Percentiles rank a stretch among this genome's conserved stretches.
These are phyloP conservation scores for Halictus ligatus DNA, from an alignment of 2,888 invertebrate genomes.

Conservation along the genomic window DNA sequence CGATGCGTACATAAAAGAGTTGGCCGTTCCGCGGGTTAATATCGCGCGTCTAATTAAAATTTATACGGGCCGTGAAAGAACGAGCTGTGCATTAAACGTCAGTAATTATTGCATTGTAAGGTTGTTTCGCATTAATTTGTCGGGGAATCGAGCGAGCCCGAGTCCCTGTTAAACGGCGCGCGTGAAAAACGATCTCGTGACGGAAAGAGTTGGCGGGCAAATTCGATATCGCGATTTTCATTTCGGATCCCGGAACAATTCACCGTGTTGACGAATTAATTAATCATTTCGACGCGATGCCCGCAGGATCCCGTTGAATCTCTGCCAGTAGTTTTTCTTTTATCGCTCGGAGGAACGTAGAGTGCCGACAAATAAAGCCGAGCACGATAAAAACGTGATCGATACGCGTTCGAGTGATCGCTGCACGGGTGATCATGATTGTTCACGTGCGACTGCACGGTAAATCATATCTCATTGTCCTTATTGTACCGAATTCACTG, in stretches of 20 bases:
- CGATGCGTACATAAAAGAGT: not conserved
- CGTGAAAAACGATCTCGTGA: not conserved
- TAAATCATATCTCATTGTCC: not conserved
- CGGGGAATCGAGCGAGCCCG: not conserved
- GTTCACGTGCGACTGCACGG: not conserved
- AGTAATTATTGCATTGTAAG: slow-evolving; percentile 23
- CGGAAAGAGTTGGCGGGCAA: not conserved
- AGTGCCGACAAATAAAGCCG: not conserved
- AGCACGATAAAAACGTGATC: not conserved
- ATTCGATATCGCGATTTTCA: not conserved
- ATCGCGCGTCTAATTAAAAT: slow-evolving; percentile 15
- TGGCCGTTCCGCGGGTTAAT: not conserved
- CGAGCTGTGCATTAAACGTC: not conserved
- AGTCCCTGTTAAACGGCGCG: not conserved
- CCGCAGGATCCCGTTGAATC: not conserved
- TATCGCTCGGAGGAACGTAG: not conserved
- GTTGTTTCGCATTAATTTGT: slow-evolving; percentile 17
- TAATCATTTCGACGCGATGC: not conserved
- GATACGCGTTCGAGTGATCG: not conserved
- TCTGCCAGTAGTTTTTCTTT: not conserved
- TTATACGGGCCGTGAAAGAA: not conserved
- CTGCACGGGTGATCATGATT: not conserved
- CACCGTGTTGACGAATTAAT: not conserved
- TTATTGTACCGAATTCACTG: not conserved
- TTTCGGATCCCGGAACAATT: slow-evolving; percentile 2